Percentiles rank a stretch among this genome's conserved stretches.
Conservation (phyloP, 2,888 invertebrate species). For the Athripsodes cinereus region DNA sequence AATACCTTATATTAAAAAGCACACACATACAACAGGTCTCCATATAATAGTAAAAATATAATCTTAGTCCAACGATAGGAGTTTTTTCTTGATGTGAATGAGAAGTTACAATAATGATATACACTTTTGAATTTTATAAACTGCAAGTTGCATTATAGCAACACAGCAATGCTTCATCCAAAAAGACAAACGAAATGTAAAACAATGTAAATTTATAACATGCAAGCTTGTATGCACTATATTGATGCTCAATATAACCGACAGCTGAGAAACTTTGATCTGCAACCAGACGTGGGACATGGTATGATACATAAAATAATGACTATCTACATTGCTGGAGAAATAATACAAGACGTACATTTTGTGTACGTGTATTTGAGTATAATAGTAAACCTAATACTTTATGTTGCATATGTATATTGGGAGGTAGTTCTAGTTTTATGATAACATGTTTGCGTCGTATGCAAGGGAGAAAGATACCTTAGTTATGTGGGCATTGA, state of each 20-base stretch:
- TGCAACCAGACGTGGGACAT: constrained; percentile 4
- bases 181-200: not conserved
- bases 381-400: too few species aligned
- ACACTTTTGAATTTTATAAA: too few species aligned
- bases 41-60: too few species aligned
- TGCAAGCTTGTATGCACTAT: not conserved
- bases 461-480: not conserved
- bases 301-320: not conserved
- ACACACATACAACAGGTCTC: too few species aligned
- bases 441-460: not conserved
- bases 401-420: too few species aligned
- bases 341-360: not conserved
- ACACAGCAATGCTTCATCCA: not conserved
- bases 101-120: too few species aligned
- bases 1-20: too few species aligned
- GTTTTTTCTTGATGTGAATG: too few species aligned
- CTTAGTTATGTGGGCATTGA: constrained; percentile 9
- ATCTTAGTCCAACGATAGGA: too few species aligned
- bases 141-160: too few species aligned
- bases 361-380: not conserved
- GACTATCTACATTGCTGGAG: not conserved
- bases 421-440: too few species aligned
- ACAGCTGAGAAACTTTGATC: constrained; percentile 9
- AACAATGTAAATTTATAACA: constrained; percentile 2
- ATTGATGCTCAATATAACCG: not conserved